Conservation (phyloP, 2,797 vertebrate species). For the Typhlichthys eigenmanni region DNA sequence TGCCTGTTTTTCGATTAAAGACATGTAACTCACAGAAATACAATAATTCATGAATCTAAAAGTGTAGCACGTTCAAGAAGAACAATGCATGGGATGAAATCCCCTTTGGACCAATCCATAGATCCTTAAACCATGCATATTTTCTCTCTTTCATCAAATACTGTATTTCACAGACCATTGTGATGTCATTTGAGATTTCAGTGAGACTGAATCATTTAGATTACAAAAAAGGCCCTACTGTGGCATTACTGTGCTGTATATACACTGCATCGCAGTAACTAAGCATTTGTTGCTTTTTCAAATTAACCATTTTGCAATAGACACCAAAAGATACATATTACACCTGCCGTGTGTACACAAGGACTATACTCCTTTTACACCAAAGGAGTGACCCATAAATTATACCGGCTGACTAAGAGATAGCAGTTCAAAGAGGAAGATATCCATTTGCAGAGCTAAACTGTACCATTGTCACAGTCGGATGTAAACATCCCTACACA, state of each 20-base stretch:
- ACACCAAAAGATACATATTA: constrained; percentile 17
- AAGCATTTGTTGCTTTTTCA: constrained; percentile 32
- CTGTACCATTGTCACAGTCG: constrained; percentile 39
- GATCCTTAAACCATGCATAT: constrained; percentile 27
- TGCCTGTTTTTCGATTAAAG: not conserved
- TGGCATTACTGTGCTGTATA: not conserved
- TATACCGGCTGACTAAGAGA: not conserved
- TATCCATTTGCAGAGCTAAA: constrained; percentile 43
- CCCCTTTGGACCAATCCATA: constrained; percentile 24
- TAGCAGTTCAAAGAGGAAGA: constrained; percentile 28
- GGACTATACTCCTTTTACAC: constrained; percentile 6
- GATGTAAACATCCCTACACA: constrained; percentile 41
- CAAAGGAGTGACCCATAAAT: not conserved
- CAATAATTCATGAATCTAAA: no score
- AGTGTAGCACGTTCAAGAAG: not conserved
- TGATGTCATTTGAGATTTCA: constrained; percentile 29
- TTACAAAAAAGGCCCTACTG: constrained; percentile 10
- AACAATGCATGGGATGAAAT: not conserved
- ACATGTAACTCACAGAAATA: not conserved
- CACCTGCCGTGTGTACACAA: not conserved
- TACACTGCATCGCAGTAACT: constrained; percentile 14
- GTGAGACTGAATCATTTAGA: constrained; percentile 26
- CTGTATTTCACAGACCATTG: constrained; percentile 19
- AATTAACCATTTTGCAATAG: constrained; percentile 3
- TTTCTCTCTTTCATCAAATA: constrained; percentile 20